These are phyloP conservation scores for Platichthys flesus DNA, from an alignment of 2,113 vertebrate genomes.

Conservation along the genomic window DNA sequence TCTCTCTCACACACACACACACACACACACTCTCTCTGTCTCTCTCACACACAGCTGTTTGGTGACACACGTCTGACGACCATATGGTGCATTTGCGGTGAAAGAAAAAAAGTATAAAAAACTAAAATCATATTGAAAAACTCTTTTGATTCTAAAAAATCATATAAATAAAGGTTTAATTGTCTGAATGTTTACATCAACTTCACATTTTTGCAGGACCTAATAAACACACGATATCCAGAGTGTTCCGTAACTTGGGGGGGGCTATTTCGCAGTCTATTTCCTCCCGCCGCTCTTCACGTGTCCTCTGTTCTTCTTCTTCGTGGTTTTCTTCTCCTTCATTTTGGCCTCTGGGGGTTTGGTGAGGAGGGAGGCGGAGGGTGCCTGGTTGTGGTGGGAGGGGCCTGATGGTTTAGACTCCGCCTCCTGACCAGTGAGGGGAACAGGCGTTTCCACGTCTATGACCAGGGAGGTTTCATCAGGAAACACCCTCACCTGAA, in stretches of 20 bases:
- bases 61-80: too few relatives aligned
- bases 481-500: constrained; percentile 25
- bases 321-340: constrained; percentile 8
- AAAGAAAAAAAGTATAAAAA: too few relatives aligned
- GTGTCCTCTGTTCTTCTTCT: constrained; percentile 32
- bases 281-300: constrained; percentile 9
- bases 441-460: neutral
- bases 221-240: too few relatives aligned
- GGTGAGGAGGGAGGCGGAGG: neutral
- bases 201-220: too few relatives aligned
- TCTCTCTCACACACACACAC: too few relatives aligned
- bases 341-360: neutral
- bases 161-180: too few relatives aligned
- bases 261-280: neutral
- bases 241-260: too few relatives aligned
- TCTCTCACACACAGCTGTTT: too few relatives aligned
- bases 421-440: neutral
- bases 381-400: neutral
- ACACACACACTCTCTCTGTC: too few relatives aligned
- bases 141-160: neutral
- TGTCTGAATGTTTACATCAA: too few relatives aligned
- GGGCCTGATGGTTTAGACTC: constrained; percentile 7
- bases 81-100: too few relatives aligned
- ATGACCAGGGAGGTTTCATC: neutral
- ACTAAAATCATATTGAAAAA: too few relatives aligned